Conservation (phyloP, 2,888 invertebrate species). For the Stomorhina lunata region DNA sequence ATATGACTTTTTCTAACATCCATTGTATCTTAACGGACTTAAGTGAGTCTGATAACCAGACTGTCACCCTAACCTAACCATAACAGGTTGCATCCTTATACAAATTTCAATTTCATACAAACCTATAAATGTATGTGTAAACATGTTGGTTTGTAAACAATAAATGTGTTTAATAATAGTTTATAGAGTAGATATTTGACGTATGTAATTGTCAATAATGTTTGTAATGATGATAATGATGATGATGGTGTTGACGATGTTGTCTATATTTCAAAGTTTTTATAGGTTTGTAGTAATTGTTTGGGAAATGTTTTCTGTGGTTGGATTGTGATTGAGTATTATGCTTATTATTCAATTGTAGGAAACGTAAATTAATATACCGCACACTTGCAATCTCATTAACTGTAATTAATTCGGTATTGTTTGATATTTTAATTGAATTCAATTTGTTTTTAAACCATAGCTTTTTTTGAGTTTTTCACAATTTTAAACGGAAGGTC, state of each 20-base stretch:
- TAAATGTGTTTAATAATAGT: slow-evolving; percentile 2
- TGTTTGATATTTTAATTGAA: slow-evolving; percentile 64
- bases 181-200: not conserved
- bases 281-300: not conserved
- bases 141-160: slow-evolving; percentile 22
- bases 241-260: not conserved
- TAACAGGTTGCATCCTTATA: not conserved
- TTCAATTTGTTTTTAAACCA: slow-evolving; percentile 52
- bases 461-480: slow-evolving; percentile 19
- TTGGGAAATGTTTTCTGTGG: slow-evolving; percentile 30
- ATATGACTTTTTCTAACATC: too few species aligned
- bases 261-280: not conserved
- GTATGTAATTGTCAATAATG: not conserved
- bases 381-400: slow-evolving; percentile 48
- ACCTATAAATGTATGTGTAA: not conserved
- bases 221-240: too few species aligned
- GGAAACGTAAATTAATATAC: slow-evolving; percentile 40
- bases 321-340: slow-evolving; percentile 53
- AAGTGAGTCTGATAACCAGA: not conserved
- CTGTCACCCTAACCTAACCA: not conserved
- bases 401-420: slow-evolving; percentile 62
- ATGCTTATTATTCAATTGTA: slow-evolving; percentile 56
- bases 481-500: not conserved
- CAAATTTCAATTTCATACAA: too few species aligned
- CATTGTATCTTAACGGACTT: not conserved